Conservation (phyloP, 1,140 invertebrate species). For the Brachionus sp. region DNA sequence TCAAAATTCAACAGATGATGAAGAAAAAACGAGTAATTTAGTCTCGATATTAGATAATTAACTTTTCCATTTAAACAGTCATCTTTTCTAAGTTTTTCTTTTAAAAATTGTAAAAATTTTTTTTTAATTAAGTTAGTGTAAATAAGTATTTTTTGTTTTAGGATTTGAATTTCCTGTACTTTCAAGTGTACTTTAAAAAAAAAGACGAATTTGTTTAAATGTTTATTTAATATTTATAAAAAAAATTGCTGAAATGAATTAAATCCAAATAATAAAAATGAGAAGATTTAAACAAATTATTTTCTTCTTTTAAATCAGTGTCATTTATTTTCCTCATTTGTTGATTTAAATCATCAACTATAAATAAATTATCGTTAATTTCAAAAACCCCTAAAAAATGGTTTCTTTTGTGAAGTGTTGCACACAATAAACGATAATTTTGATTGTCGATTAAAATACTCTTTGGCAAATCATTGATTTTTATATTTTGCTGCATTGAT, state of each 20-base stretch:
- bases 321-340: slow-evolving; percentile 5
- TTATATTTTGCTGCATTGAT: slow-evolving; percentile 8
- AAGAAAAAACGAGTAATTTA: not conserved
- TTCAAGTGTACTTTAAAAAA: slow-evolving; percentile 6
- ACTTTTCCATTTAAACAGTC: not conserved
- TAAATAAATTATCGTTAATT: not conserved
- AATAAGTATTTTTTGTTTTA: not conserved
- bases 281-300: slow-evolving; percentile 2
- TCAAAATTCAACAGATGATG: slow-evolving; percentile 11
- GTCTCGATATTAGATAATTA: not conserved
- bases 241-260: not conserved
- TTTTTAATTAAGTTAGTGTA: not conserved
- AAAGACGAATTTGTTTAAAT: slow-evolving; percentile 4
- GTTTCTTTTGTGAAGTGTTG: not conserved
- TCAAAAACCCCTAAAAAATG: slow-evolving; percentile 25
- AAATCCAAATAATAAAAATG: slow-evolving; percentile 19
- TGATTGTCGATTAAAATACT: slow-evolving; percentile 5
- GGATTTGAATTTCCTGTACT: not conserved
- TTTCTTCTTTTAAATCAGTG: not conserved
- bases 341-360: slow-evolving; percentile 15
- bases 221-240: slow-evolving; percentile 22
- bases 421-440: not conserved
- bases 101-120: not conserved
- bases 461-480: slow-evolving; percentile 15
- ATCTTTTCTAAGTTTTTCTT: not conserved